Evolutionary conservation across 30 jellyfish, hydroid and myxozoan species (phyloP), one percentile per base, ranked within the genome.

Genomic region (Hydractinia symbiolongicarpus): DNA sequence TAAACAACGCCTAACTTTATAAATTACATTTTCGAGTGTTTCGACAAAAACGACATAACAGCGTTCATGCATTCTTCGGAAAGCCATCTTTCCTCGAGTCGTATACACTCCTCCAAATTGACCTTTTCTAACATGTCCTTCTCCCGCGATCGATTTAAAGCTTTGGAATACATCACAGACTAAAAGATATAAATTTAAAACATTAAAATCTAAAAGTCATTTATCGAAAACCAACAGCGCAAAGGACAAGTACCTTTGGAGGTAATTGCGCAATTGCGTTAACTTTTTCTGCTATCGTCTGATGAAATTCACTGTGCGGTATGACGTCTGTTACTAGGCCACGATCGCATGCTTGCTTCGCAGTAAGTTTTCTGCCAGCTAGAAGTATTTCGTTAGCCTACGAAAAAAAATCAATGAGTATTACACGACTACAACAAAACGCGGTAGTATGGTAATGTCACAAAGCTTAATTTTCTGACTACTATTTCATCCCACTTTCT

Each of bases 51-150:
- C 52, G 79, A 19, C 96, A 93, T 93, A 52, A 93, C 87, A 50
- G 98, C 98, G 68, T 84, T 88, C 96, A 93, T 93, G 73, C 98
- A 93, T 73, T 93, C 98, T 67, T 93, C 98, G 4, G 98, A 93
- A 30, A 88, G 83, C 98, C 98, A 93, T 72, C 98, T 81, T 73
- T 93, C 98, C 71, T 88, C 96, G 11, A 93, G 73, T 50, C 98
- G 73, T 85, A 79, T 74, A 58, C 96, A 88, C 77, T 93, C 98
- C 68, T 76, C 83, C 56, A 87, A 96, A 60, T 93, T 93, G 16
- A 90, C 98, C 66, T 84, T 87, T 61, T 86, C 74, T 77, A 93
- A 78, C 4, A 83, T 79, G 53, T 67, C 86, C 49, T 71, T 68
- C 13, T 93, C 98, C n/a, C 64, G 82, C 52, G 75, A 75, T 15